These are phyloP conservation scores for Hartigia nigra DNA, from an alignment of 2,888 invertebrate species.

Conservation along the genomic window DNA sequence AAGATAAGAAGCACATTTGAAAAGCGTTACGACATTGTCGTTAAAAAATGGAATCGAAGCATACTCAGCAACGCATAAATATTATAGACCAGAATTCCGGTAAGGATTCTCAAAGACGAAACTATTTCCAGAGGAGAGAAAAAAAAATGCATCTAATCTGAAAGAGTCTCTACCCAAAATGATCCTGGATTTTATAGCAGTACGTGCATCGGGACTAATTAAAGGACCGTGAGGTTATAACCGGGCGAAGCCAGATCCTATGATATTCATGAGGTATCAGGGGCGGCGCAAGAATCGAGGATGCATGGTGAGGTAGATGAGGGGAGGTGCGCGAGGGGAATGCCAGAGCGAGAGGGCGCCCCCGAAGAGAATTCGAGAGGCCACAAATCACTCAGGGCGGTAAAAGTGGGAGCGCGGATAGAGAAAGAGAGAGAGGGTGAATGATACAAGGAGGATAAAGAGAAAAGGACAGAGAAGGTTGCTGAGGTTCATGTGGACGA, in stretches of 20 bases:
- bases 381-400: constrained; percentile 36
- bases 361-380: constrained; percentile 28
- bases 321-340: neutral
- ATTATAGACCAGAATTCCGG: neutral
- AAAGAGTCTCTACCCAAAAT: neutral
- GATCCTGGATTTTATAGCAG: neutral
- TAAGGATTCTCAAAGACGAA: neutral
- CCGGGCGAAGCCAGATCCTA: constrained; percentile 13
- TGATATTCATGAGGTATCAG: constrained; percentile 21
- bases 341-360: neutral
- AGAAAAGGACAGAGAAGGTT: neutral
- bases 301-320: constrained; percentile 6
- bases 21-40: neutral
- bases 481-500: neutral
- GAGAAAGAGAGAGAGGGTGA: constrained; percentile 30
- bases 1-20: neutral
- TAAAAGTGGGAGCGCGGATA: constrained; percentile 17
- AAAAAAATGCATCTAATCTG: neutral
- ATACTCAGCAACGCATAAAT: neutral
- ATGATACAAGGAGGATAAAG: constrained; percentile 29
- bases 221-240: constrained; percentile 1
- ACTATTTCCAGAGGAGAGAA: neutral
- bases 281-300: constrained; percentile 28
- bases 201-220: constrained; percentile 1
- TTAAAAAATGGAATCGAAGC: neutral